Evolutionary conservation across 2,797 vertebrate species (phyloP), one percentile per base, ranked within the genome.

Genomic region (Avahi laniger): DNA sequence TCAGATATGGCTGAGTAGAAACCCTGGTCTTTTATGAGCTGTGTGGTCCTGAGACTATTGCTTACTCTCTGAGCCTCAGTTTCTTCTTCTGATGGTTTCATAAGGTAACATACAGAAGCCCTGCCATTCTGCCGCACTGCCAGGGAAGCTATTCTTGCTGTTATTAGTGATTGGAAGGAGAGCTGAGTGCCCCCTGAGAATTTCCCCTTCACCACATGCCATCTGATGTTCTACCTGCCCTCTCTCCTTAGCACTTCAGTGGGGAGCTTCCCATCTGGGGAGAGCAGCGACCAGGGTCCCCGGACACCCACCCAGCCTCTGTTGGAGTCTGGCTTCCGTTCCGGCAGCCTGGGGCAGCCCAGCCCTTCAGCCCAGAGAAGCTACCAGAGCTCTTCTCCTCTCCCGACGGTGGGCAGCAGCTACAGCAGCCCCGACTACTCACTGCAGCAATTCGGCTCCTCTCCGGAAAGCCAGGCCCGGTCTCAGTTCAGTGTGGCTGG

Each of bases 281-380:
- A 99, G 82, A 99, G 98, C 97, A 99, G 98, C 26, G 98, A 99
- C 95, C 99, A 98, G 2, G 97, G 98, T 75, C 97, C 98, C 0
- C 98, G 99, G 98, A 99, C 98, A 1, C 99, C 99, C 59, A 99
- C 99, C 90, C 99, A 99, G 38, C 94, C 98, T 82, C 98, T 98
- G 35, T 97, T 98, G 85, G 99, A 99, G 96, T 99, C 99, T 0
- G 97, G 98, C 89, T 99, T 99, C 98, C 98, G 98, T 50, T 98
- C 98, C 0, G 97, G 98, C 46, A 97, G 97, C 22, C 59, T 98
- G 96, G 99, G 99, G 0, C 99, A 99, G 97, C 98, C 98, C 4
- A 98, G 99, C 33, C 99, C 98, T 59, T 96, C 95, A 9, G 98
- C 98, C 80, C 98, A 98, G 98, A 98, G 98, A 89, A 98, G 88